These are phyloP conservation scores for Orchestes rusci DNA, from an alignment of 2,888 invertebrate genomes.

Conservation along the genomic window DNA sequence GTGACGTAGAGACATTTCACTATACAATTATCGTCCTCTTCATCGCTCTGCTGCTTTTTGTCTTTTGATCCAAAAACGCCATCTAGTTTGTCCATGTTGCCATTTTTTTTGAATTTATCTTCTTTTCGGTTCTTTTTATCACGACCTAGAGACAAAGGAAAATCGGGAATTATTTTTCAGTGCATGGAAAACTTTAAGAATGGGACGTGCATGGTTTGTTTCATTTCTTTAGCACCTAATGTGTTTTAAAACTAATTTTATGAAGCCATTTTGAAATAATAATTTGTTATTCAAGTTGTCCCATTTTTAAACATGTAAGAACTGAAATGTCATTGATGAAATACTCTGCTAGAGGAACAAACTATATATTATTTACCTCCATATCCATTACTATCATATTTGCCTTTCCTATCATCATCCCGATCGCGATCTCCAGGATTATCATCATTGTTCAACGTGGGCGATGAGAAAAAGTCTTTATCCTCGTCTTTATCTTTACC, in stretches of 20 bases:
- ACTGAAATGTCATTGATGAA: no score
- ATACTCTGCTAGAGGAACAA: background rate
- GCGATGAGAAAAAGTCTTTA: constrained; percentile 25
- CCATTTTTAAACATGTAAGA: no score
- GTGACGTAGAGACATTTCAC: constrained; percentile 57
- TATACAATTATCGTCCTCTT: constrained; percentile 45
- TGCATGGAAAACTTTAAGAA: no score
- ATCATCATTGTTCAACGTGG: constrained; percentile 27
- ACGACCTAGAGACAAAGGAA: constrained; percentile 10
- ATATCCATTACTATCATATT: constrained; percentile 21
- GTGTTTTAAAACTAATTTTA: no score
- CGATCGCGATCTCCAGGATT: constrained; percentile 15
- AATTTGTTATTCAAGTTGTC: no score
- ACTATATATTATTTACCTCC: constrained; percentile 7
- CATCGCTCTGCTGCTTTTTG: constrained; percentile 15
- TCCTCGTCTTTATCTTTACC: constrained; percentile 19
- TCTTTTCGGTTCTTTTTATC: constrained; percentile 17
- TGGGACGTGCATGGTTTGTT: no score
- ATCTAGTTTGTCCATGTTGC: constrained; percentile 27
- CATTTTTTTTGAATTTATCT: constrained; percentile 28
- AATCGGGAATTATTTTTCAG: no score
- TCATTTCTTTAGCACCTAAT: no score
- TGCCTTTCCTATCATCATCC: constrained; percentile 13
- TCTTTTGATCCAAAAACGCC: constrained; percentile 27
- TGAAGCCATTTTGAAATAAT: no score